Evolutionary conservation across 2,888 invertebrate species (phyloP), one percentile per base, ranked within the genome.

Genomic region (Chloroclystis v-ata): DNA sequence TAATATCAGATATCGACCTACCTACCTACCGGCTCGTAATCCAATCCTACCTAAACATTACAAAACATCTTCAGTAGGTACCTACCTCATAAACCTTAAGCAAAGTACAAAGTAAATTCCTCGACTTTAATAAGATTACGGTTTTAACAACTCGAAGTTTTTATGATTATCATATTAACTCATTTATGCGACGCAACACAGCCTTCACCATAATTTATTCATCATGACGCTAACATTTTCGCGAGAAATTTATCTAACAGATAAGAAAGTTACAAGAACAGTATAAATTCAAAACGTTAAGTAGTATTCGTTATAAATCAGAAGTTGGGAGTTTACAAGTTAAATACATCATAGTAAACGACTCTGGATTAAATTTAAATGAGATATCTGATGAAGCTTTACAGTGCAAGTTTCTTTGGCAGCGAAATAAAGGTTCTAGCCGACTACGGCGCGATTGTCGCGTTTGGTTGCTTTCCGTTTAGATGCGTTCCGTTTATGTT

Each of bases 221-320:
- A 57, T 47, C 13, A 49, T 42, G 47, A 46, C 38, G 43, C 48
- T 2, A 39, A 50, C 51, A 48, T 47, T 52, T 49, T 43, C 52
- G 43, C 49, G 47, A 40, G 47, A 38, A 55, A 49, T 57, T 52
- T 57, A 54, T 57, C 45, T 50, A 40, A 20, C 43, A 54, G 49
- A 56, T 55, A 55, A 53, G 52, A 49, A 61, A 61, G 59, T 62
- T 42, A 47, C 42, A 45, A 57, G 62, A 59, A 56, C 57, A 59
- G 54, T 56, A 46, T 58, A 60, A 60, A 58, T 59, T 69, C 58
- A 67, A 35, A 67, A 69, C 65, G 69, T 71, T 68, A 61, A 55
- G 48, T 60, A 60, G 58, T 54, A 63, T 61, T 61, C 57, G 60
- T 62, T 65, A 60, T 65, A 61, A 66, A 65, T 61, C 60, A 53